phyloP scores from a whole-genome alignment of 2,113 vertebrate genomes.

The Paramisgurnus dabryanus region DNA sequence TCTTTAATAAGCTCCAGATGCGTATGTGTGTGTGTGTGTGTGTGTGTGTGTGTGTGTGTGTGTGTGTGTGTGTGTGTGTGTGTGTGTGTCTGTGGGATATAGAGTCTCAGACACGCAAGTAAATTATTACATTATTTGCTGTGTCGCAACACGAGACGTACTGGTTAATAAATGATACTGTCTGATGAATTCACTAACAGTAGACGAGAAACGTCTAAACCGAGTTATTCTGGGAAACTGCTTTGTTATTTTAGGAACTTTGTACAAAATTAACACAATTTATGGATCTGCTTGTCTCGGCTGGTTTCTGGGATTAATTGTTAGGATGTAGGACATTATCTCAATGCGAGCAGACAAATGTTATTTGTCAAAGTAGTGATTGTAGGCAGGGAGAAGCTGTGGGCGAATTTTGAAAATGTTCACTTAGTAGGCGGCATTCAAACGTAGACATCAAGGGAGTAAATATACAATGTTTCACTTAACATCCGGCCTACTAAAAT shows the following conservation, averaged over 20 bases:
- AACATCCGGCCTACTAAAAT: background rate
- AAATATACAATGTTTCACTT: background rate
- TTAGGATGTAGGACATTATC: background rate
- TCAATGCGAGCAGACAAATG: background rate
- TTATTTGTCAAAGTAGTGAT: background rate
- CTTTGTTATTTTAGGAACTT: background rate
- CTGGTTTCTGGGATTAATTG: background rate
- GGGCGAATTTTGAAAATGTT: background rate
- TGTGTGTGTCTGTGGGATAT: background rate
- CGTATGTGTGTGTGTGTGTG: background rate
- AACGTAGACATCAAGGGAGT: too few species aligned
- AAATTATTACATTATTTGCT: slow-evolving; percentile 7
- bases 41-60: background rate
- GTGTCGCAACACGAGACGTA: background rate
- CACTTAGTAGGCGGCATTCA: too few species aligned
- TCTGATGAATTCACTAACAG: background rate
- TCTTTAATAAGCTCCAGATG: slow-evolving; percentile 29
- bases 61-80: background rate
- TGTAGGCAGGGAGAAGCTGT: background rate
- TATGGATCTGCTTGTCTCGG: background rate
- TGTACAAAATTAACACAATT: background rate
- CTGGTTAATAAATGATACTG: background rate
- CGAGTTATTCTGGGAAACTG: background rate
- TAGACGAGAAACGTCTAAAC: background rate
- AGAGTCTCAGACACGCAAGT: background rate